Conservation (phyloP, 2,888 invertebrate species). For the Pollenia amentaria region DNA sequence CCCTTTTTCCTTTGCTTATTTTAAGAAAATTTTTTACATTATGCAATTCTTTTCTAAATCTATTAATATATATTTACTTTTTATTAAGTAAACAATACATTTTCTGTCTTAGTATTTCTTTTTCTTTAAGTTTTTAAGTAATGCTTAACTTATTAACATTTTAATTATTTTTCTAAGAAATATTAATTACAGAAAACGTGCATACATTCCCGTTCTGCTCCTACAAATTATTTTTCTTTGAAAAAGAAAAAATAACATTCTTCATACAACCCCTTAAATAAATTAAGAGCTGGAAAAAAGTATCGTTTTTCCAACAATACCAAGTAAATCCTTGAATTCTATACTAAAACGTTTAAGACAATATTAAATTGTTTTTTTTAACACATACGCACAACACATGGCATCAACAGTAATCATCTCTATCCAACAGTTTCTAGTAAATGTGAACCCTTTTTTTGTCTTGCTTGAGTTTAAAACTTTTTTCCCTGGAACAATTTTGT, state of each 20-base stretch:
- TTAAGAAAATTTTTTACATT: too few species aligned
- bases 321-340: conserved; percentile 38
- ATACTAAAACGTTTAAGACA: conserved; percentile 62
- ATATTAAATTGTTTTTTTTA: conserved; percentile 58
- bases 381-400: conserved; percentile 65
- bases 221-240: background rate
- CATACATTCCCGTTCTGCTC: conserved; percentile 10
- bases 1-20: too few species aligned
- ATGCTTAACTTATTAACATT: conserved; percentile 67
- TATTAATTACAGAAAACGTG: conserved; percentile 52
- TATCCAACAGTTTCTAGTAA: conserved; percentile 19
- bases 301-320: conserved; percentile 39
- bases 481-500: background rate
- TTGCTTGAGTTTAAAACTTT: background rate
- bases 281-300: background rate
- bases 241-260: background rate
- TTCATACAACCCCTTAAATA: background rate
- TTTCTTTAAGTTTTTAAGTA: conserved; percentile 8
- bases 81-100: too few species aligned
- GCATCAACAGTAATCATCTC: background rate
- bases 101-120: background rate
- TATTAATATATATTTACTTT: conserved; percentile 17
- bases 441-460: conserved; percentile 53
- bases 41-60: background rate
- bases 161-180: conserved; percentile 69